Evolutionary conservation across 2,113 vertebrate genomes (phyloP).

Genomic region (Passerina amoena): DNA sequence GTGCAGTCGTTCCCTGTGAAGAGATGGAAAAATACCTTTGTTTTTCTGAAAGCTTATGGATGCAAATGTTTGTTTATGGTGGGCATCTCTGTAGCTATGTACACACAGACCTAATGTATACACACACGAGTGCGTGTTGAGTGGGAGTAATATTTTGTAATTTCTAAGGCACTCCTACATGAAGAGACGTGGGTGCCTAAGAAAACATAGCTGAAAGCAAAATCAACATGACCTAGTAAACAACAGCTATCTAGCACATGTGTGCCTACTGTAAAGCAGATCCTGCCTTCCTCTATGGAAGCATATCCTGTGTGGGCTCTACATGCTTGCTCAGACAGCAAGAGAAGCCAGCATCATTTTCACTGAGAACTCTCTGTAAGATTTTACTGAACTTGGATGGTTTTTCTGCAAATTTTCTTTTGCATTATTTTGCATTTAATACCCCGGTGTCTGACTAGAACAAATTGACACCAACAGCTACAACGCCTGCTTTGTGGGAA

Average conservation of each 20-base stretch:
- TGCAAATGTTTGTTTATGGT: slow-evolving; percentile 39
- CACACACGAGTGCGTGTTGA: slow-evolving; percentile 12
- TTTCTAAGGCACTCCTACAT: slow-evolving; percentile 49
- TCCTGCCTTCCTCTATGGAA: not conserved
- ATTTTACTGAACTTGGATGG: not conserved
- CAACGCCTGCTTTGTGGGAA: not conserved
- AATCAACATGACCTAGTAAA: slow-evolving; percentile 60
- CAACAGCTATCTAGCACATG: slow-evolving; percentile 39
- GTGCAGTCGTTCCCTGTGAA: not conserved
- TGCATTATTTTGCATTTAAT: not conserved
- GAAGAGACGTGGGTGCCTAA: slow-evolving; percentile 42
- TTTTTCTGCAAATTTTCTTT: not conserved
- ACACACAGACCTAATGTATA: slow-evolving; percentile 28
- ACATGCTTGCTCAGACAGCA: not conserved
- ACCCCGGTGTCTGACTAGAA: not conserved
- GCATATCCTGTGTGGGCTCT: not conserved
- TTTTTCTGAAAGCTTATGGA: not conserved
- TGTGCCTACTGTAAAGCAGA: slow-evolving; percentile 24
- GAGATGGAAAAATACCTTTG: slow-evolving; percentile 20
- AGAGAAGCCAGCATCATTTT: not conserved
- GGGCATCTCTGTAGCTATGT: slow-evolving; percentile 40
- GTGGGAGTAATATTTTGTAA: slow-evolving; percentile 60
- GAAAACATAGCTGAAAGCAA: slow-evolving; percentile 59
- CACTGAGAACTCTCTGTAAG: not conserved
- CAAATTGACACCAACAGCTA: not conserved